Base-by-base conservation (phyloP, 2,888 invertebrate genomes). In the Leptura quadrifasciata region DNA sequence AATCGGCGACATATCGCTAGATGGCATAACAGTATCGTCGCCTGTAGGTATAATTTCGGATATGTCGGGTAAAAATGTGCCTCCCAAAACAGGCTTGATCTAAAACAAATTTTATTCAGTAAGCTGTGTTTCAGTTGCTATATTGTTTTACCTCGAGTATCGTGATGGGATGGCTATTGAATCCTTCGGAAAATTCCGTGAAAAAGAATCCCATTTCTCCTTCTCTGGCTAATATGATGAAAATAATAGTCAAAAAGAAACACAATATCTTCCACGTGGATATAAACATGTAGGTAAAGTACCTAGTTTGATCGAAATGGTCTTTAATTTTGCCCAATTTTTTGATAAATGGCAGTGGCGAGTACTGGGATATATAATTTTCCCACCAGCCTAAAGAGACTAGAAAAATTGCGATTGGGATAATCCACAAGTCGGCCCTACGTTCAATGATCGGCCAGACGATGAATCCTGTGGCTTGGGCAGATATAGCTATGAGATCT, bases 351-450 rank as follows among this genome's bases (percentile, higher is more conserved):
- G 93, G 94, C 79, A 97, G 92, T 0, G 96, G 94, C 74, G 98
- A 97, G 84, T 96, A 93, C 75, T 93, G 92, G 75, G 96, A 95
- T 0, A 98, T 96, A 87, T 96, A 99, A 89, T 99, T 99, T 89
- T 99, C 98, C 99, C 99, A 99, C 97, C 98, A 98, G 24, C 97
- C 96, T 27, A 81, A 47, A 0, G 98, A 98, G 79, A 97, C 95
- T 84, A 97, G 92, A 72, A 97, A 89, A 52, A 97, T 92, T 0
- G 97, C 92, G 0, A 96, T 91, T 0, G 98, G 97, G 82, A 98
- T 95, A 60, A 97, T 91, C 96, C 96, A 97, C 54, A 96, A 89
- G 69, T 93, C 93, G 0, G 94, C 93, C 78, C 93, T 93, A 79
- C 93, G 93, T 87, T 96, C 94, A 76, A 95, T 90, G 72, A 96